A percentile compares a stretch with the other conserved stretches of the same genome.
Evolutionary conservation across 2,797 vertebrate species (phyloP).

Genomic region (Sciurus vulgaris): DNA sequence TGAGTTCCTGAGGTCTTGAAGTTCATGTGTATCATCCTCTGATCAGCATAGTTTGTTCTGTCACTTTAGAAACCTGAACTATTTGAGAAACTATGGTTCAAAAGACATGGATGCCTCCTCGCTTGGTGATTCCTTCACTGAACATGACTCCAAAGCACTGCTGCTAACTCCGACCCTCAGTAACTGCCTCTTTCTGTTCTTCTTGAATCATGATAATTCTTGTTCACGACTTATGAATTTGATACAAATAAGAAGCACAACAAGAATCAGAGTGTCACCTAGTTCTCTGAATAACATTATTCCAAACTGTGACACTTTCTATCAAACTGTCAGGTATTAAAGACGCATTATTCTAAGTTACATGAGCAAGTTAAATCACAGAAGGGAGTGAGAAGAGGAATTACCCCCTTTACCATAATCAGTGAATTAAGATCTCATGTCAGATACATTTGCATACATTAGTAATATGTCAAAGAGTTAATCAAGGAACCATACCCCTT

Average conservation of each 20-base stretch:
- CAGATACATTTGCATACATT: background rate
- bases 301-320: background rate
- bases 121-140: background rate
- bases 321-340: conserved; percentile 46
- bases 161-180: background rate
- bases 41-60: background rate
- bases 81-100: background rate
- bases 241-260: conserved; percentile 47
- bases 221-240: background rate
- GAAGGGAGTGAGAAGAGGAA: background rate
- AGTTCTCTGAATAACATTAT: conserved; percentile 1
- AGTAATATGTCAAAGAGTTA: background rate
- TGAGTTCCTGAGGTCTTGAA: background rate
- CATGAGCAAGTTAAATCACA: background rate
- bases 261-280: background rate
- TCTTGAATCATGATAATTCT: background rate
- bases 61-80: conserved; percentile 11
- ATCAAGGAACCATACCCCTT: background rate
- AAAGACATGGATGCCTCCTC: background rate
- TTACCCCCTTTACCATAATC: background rate
- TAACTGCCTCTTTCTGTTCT: background rate
- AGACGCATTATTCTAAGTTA: background rate
- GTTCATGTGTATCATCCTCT: background rate
- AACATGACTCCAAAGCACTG: background rate
- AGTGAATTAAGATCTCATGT: background rate